Conservation (phyloP, 2,113 vertebrate species). For the Pseudois nayaur region DNA sequence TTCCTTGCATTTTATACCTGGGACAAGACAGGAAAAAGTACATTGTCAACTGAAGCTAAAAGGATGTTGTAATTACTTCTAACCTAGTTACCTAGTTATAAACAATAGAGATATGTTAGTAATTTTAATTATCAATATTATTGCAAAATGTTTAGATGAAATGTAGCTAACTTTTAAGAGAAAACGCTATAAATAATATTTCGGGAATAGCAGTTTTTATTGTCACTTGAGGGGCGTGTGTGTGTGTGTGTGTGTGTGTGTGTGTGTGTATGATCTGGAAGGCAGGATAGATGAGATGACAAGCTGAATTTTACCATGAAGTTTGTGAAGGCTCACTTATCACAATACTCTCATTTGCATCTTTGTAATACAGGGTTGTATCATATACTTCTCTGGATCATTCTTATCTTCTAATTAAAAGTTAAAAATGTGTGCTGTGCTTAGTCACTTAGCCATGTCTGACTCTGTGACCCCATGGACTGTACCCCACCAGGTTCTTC, state of each 20-base stretch:
- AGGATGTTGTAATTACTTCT: background rate
- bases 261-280: background rate
- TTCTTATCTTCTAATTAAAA: background rate
- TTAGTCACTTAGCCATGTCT: background rate
- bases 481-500: background rate
- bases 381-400: background rate
- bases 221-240: background rate
- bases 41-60: background rate
- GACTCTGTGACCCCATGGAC: background rate
- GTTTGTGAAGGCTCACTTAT: background rate
- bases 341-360: background rate
- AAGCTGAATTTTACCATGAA: background rate
- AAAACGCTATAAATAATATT: background rate
- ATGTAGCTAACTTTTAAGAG: constrained; percentile 17
- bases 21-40: background rate
- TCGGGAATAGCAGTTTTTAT: background rate
- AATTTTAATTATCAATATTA: constrained; percentile 30
- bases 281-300: background rate
- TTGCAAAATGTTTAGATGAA: background rate
- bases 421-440: background rate
- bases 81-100: background rate
- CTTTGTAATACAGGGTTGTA: background rate
- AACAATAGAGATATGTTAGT: background rate
- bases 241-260: background rate
- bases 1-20: constrained; percentile 5